Percentiles rank a stretch among this genome's conserved stretches.
Evolutionary conservation across 2,113 vertebrate species (phyloP).

Genomic region (Cyrtonyx montezumae): DNA sequence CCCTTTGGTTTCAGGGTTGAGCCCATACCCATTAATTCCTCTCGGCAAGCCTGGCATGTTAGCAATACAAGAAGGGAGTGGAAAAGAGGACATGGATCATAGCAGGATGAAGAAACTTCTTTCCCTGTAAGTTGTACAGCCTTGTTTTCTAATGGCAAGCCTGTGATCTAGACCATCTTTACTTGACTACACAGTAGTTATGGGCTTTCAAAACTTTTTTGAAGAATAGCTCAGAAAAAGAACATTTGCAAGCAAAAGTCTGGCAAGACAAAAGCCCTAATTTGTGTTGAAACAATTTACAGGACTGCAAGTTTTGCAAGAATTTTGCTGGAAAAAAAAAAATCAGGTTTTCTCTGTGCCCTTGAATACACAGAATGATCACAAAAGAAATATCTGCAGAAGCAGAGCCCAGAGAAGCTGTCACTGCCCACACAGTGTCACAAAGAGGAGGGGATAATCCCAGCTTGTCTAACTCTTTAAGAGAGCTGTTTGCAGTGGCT

Average conservation of each 20-base stretch:
- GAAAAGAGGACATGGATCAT: neutral
- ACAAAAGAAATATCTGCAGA: neutral
- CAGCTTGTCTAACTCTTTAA: neutral
- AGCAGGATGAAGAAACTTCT: neutral
- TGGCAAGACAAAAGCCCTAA: neutral
- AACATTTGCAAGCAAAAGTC: neutral
- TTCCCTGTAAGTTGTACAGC: neutral
- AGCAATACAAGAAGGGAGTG: neutral
- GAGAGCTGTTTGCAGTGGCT: neutral
- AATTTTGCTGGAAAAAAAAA: neutral
- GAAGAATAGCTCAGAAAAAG: neutral
- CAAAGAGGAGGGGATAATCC: neutral
- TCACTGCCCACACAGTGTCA: neutral
- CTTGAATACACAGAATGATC: fast-evolving
- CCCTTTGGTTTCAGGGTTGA: neutral
- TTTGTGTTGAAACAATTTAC: neutral
- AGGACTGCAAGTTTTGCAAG: neutral
- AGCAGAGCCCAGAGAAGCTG: neutral
- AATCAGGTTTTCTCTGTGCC: neutral
- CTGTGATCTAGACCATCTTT: neutral
- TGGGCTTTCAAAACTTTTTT: neutral
- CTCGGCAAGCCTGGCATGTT: neutral
- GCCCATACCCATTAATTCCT: neutral
- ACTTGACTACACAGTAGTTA: neutral
- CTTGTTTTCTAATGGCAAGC: neutral